Evolutionary conservation across 2,888 invertebrate genomes (phyloP).

Genomic region (Phasia obesa): DNA sequence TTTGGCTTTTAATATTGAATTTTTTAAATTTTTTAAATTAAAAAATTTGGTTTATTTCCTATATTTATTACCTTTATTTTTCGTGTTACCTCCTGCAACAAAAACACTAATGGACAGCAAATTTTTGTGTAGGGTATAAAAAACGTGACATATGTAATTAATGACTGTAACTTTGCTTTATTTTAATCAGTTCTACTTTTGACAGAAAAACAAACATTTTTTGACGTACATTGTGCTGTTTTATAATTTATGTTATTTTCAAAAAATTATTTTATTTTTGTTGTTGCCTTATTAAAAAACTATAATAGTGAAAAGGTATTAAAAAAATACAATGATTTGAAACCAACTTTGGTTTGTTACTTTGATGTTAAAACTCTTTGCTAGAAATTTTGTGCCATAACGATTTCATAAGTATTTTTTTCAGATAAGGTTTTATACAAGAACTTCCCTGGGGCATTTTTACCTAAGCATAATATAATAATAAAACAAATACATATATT

Average conservation of each 20-base stretch:
- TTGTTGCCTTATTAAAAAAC: neutral
- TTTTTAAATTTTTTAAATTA: no score
- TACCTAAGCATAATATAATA: neutral
- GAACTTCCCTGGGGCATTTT: neutral
- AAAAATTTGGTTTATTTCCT: no score
- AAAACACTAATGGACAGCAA: neutral
- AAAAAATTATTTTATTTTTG: conserved; percentile 1
- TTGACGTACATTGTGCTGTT: conserved; percentile 20
- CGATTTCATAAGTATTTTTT: no score
- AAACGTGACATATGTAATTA: conserved; percentile 51
- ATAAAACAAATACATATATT: neutral
- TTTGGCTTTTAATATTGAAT: no score
- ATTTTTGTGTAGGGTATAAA: conserved; percentile 1
- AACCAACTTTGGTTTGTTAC: no score
- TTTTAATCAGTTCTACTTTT: conserved; percentile 48
- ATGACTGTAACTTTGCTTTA: conserved; percentile 37
- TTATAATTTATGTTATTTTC: conserved; percentile 18
- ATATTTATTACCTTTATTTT: no score
- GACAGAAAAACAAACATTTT: conserved; percentile 25
- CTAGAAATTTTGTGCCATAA: neutral
- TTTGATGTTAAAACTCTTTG: neutral
- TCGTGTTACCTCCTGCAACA: neutral
- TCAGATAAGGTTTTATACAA: neutral
- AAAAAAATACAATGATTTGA: neutral
- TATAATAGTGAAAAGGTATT: neutral